A percentile compares a stretch with the other conserved stretches of the same genome.
Evolutionary conservation across 2,888 invertebrate genomes (phyloP).

Genomic region (Synanthedon tipuliformis): DNA sequence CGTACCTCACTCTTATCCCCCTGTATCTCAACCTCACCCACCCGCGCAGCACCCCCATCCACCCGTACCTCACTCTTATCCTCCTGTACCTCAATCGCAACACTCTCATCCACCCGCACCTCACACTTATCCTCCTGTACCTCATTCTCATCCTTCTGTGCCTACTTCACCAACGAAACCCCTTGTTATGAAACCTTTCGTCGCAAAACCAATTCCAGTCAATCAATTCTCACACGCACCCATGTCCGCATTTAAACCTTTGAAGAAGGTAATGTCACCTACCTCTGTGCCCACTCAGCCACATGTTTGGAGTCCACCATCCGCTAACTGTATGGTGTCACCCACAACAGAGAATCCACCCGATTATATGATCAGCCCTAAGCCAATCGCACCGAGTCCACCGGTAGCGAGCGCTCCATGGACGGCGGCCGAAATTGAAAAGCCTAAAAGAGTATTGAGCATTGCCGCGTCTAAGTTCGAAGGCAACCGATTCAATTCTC

Average conservation of each 20-base stretch:
- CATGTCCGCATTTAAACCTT: slow-evolving; percentile 80
- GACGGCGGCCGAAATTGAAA: slow-evolving; percentile 43
- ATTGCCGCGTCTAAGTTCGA: slow-evolving; percentile 71
- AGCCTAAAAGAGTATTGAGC: slow-evolving; percentile 61
- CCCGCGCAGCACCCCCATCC: not conserved
- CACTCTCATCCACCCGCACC: not conserved
- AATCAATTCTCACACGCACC: slow-evolving; percentile 84
- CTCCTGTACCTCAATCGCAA: slow-evolving; percentile 4
- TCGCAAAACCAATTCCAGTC: slow-evolving; percentile 71
- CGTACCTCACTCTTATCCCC: slow-evolving; percentile 1
- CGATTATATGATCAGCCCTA: slow-evolving; percentile 5
- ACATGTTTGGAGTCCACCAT: slow-evolving; percentile 58
- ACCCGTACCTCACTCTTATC: not conserved
- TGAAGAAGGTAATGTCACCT: slow-evolving; percentile 51
- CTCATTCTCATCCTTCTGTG: slow-evolving; percentile 13
- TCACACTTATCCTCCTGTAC: not conserved
- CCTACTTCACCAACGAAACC: slow-evolving; percentile 41
- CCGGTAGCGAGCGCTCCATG: slow-evolving; percentile 42
- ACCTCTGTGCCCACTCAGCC: slow-evolving; percentile 26
- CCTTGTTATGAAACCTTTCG: slow-evolving; percentile 48
- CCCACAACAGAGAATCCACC: slow-evolving; percentile 28
- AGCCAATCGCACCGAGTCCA: slow-evolving; percentile 23
- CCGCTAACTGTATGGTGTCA: slow-evolving; percentile 31
- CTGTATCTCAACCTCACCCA: not conserved
- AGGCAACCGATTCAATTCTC: slow-evolving; percentile 18